Conservation (phyloP, 2,888 invertebrate species). For the Caenorhabditis doughertyi region DNA sequence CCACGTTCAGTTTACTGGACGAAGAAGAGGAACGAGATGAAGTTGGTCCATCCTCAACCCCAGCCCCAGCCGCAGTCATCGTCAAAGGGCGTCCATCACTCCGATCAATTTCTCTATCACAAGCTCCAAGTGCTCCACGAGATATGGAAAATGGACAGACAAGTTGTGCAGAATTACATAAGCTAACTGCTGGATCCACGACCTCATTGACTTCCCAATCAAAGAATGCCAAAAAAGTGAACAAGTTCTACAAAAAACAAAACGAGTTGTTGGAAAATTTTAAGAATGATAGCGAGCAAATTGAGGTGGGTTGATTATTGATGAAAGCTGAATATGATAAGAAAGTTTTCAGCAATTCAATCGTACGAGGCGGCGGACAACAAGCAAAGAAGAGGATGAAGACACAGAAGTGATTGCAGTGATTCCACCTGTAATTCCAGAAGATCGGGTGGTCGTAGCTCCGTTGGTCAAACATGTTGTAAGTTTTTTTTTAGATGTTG, state of each 20-base stretch:
- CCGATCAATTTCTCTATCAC: constrained; percentile 56
- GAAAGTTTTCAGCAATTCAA: constrained; percentile 60
- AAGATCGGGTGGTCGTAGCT: constrained; percentile 41
- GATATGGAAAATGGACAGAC: constrained; percentile 48
- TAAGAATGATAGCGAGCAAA: constrained; percentile 80
- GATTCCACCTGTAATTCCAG: constrained; percentile 33
- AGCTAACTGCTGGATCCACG: constrained; percentile 48
- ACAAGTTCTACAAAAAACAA: constrained; percentile 81
- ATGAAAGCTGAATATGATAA: neutral
- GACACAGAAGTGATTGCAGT: constrained; percentile 7
- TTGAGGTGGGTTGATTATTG: constrained; percentile 67
- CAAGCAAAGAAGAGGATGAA: constrained; percentile 58
- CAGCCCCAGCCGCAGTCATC: no score
- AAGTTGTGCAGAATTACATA: constrained; percentile 55
- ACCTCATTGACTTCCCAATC: constrained; percentile 56
- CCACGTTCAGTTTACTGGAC: constrained; percentile 55
- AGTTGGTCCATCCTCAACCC: constrained; percentile 23
- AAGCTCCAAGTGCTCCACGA: constrained; percentile 41
- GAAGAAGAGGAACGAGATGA: constrained; percentile 63
- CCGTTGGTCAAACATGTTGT: constrained; percentile 59
- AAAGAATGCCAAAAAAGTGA: constrained; percentile 72
- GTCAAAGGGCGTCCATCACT: constrained; percentile 48
- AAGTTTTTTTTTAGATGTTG: constrained; percentile 3
- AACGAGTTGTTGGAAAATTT: constrained; percentile 80
- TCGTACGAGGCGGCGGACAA: constrained; percentile 55